Evolutionary conservation across 1,140 invertebrate genomes (phyloP).

Genomic region (Pseudomyrmex cubaensis): DNA sequence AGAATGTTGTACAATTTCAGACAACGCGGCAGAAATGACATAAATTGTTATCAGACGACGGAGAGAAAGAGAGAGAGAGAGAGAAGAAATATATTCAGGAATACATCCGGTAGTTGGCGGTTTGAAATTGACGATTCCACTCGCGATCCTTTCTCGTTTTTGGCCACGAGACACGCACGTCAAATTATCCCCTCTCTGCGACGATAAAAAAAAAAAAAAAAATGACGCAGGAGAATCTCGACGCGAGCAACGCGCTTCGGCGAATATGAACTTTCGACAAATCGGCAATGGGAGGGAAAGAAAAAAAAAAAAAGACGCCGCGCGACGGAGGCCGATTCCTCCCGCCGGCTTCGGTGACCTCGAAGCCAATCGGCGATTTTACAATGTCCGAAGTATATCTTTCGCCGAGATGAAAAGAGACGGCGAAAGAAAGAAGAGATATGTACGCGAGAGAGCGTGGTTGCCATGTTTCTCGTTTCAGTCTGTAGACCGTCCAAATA

Average conservation of each 20-base stretch:
- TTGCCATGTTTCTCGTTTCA: conserved; percentile 60
- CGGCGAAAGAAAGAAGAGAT: conserved; percentile 9
- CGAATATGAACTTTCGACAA: conserved; percentile 58
- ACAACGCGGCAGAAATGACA: neutral
- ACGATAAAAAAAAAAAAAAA: too few relatives aligned
- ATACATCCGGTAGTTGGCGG: too few relatives aligned
- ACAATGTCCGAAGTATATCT: conserved; percentile 65
- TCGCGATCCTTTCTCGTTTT: neutral
- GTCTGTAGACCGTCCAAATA: conserved; percentile 50
- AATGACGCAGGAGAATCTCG: conserved; percentile 36
- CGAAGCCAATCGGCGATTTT: conserved; percentile 72
- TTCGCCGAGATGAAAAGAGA: neutral
- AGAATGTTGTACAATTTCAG: neutral
- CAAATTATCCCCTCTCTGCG: neutral
- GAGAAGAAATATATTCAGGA: too few relatives aligned
- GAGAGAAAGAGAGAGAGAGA: too few relatives aligned
- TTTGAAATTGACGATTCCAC: neutral
- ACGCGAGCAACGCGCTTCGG: neutral
- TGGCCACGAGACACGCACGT: neutral
- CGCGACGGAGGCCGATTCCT: conserved; percentile 64
- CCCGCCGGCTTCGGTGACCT: conserved; percentile 62
- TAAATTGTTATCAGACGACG: neutral
- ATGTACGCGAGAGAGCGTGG: conserved; percentile 35
- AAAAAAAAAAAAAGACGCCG: conserved; percentile 27
- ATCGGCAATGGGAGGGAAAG: conserved; percentile 31